A percentile compares a stretch with the other conserved stretches of the same genome.
Evolutionary conservation across 2,113 vertebrate species (phyloP).

Genomic region (Dasyornis broadbenti): DNA sequence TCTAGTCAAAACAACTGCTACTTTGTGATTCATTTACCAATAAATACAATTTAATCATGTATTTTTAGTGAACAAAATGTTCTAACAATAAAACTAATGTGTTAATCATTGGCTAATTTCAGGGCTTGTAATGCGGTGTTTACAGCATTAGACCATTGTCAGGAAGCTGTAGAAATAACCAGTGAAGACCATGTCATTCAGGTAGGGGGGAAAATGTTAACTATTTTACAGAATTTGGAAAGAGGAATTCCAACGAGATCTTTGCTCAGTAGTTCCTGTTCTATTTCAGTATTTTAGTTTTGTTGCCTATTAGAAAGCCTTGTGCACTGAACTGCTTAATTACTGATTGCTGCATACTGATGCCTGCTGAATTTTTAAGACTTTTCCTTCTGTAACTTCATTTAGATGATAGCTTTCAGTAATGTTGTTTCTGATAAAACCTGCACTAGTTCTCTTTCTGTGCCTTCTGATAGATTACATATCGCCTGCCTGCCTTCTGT

Average conservation of each 20-base stretch:
- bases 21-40: neutral
- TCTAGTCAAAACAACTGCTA: neutral
- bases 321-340: neutral
- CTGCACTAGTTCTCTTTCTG: neutral
- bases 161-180: conserved; percentile 96
- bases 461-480: neutral
- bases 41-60: neutral
- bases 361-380: neutral
- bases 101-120: conserved; percentile 52
- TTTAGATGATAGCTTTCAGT: neutral
- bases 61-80: neutral
- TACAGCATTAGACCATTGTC: conserved; percentile 90
- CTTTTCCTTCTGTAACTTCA: neutral
- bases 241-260: neutral
- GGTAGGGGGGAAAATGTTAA: conserved; percentile 64
- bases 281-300: neutral
- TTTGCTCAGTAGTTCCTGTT: neutral
- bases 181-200: conserved; percentile 95
- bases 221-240: neutral
- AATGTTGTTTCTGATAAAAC: neutral
- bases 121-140: conserved; percentile 93
- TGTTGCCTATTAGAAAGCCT: neutral
- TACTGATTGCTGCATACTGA: neutral
- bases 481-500: neutral
- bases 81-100: conserved; percentile 19